Base-by-base conservation (phyloP, 64 coral and sea anemone genomes). In the Montipora foliosa region DNA sequence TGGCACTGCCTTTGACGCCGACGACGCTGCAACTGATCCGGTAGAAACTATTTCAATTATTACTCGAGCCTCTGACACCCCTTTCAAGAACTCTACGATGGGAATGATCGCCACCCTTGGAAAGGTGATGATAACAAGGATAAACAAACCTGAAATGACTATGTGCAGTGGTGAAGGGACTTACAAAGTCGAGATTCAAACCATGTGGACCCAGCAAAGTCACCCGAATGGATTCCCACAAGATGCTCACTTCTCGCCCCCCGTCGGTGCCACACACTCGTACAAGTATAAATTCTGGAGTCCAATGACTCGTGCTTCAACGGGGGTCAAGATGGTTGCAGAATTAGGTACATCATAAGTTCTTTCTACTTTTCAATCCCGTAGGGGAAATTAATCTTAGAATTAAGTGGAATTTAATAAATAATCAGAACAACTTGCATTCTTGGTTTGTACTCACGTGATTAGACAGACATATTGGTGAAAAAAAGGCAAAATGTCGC, bases 271-370 rank as follows among this genome's bases (percentile, higher is more conserved):
- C 6, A 86, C 66, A 5, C 82, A 86, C 44, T 49, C 47, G 45
- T 86, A 86, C 45, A 86, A 72, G 9, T 86, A 86, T 64, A 70
- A 49, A 7, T 51, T 86, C 14, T 86, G 82, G 82, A 71, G 82
- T 19, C 24, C 29, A 1, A 86, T 86, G 82, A 86, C 66, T 3
- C 68, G 37, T 8, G 62, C 82, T 9, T 86, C 82, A 0, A 1
- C 46, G 22, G 82, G 82, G 9, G 82, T 86, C 11, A 49, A 52
- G 46, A 47, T 5, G n/a, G 82, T 86, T n/a, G 82, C 82, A 49
- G 82, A 86, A 51, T 5, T 16, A 21, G 82, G 82, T 86, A 47
- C 20, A 12, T 67, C 0, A 50, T 15, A 14, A 64, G 8, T 11
- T 64, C 14, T 16, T 64, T 64, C 14, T 64, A 64, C 60, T 4